Conservation (phyloP, 1,140 invertebrate species). For the Ladona fulva region DNA sequence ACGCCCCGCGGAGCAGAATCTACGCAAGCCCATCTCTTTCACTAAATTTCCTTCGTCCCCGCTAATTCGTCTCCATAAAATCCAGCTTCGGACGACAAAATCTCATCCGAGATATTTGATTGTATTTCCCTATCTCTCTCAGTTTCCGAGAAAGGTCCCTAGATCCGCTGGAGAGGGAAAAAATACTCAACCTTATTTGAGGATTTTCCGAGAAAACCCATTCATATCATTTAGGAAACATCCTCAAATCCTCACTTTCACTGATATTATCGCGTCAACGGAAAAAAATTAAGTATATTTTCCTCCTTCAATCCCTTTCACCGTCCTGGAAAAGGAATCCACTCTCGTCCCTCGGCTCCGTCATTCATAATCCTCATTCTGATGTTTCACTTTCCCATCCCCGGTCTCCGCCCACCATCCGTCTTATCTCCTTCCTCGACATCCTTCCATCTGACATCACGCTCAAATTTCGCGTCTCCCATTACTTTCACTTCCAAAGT, state of each 20-base stretch:
- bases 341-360: not conserved
- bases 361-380: conserved; percentile 4
- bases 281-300: not conserved
- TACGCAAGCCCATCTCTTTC: too few species aligned
- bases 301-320: not conserved
- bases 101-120: too few species aligned
- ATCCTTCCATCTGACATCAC: not conserved
- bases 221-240: not conserved
- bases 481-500: not conserved
- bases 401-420: too few species aligned
- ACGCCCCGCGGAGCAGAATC: too few species aligned
- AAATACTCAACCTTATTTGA: not conserved
- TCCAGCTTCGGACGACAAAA: too few species aligned
- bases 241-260: not conserved
- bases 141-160: not conserved
- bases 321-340: not conserved
- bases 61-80: too few species aligned
- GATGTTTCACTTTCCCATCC: not conserved
- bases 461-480: not conserved
- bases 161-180: not conserved
- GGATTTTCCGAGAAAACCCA: not conserved
- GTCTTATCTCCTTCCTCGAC: not conserved
- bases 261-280: not conserved
- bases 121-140: too few species aligned
- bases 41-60: too few species aligned